Base-by-base conservation (phyloP, 2,797 vertebrate species). In the Pipistrellus pipistrellus region DNA sequence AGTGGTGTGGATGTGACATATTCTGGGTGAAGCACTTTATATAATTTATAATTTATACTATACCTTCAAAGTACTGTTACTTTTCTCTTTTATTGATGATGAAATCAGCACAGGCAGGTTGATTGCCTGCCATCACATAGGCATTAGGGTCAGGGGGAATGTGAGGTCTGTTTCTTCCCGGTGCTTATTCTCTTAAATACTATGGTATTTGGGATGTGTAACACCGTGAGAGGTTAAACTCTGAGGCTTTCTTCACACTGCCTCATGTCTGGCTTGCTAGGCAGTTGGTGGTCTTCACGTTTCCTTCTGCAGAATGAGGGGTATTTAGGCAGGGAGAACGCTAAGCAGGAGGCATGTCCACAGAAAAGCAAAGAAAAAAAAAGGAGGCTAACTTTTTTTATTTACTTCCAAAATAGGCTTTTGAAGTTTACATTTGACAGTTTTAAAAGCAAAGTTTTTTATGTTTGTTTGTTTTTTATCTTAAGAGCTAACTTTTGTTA, bases 401-500 rank as follows among this genome's bases (percentile, higher is more conserved):
- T 44, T 59, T 30, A 51, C 14, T 85, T 95, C 46, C 75, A 92
- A 90, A 92, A 83, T 80, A 91, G 6, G 2, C 51, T 91, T 91
- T 93, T 94, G 89, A 97, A 94, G 64, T 81, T 55, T 69, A 82
- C 81, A 90, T 93, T 76, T n/a, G 81, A 73, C 38, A 94, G 41
- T 85, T 93, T 94, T 87, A 84, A 96, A 96, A 96, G 89, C 72
- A 86, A 81, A 75, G 48, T 25, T 59, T 23, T 32, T 12, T 11
- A n/a, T n/a, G n/a, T 94, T 23, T 46, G 46, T 44, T 44, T 44
- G 41, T 44, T 46, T 46, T 46, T 46, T 9, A 91, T 93, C 80
- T 87, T 87, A 91, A 86, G 71, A 91, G 90, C 62, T 64, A 85
- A 46, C 41, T 95, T 94, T 95, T 95, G 69, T 77, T 94, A 72